These are phyloP conservation scores for Drosophila fungiperda DNA, from an alignment of 2,888 invertebrate species.

Conservation along the genomic window DNA sequence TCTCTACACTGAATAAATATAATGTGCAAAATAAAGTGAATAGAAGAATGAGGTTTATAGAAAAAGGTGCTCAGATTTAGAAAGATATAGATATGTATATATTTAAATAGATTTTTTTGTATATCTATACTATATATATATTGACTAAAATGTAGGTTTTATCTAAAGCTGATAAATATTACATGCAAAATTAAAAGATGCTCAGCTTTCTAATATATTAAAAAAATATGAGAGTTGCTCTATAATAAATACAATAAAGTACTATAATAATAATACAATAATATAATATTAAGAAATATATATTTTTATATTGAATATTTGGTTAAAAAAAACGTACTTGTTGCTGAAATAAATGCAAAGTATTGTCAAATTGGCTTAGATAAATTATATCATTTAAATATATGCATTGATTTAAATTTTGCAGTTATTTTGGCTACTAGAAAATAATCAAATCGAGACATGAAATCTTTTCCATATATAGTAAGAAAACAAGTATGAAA, in stretches of 20 bases:
- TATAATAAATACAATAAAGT: no score
- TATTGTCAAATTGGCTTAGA: not conserved
- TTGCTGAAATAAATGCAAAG: not conserved
- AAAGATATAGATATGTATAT: not conserved
- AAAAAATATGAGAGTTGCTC: no score
- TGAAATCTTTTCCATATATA: no score
- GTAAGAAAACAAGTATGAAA: no score
- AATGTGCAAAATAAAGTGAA: not conserved
- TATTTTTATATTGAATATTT: no score
- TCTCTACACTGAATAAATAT: not conserved
- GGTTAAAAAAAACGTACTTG: not conserved
- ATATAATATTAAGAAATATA: no score
- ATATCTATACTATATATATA: not conserved
- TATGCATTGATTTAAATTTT: not conserved
- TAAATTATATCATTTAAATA: not conserved
- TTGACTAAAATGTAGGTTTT: not conserved
- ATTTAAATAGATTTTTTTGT: not conserved
- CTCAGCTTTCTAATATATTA: no score
- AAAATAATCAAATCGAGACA: not conserved
- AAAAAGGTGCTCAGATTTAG: not conserved
- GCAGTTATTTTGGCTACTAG: not conserved
- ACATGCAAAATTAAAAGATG: accelerated
- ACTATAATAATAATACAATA: no score
- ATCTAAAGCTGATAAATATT: not conserved
- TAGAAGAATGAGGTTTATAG: not conserved